Conservation (phyloP, 1,140 invertebrate genomes). For the Anastatus disparis region DNA sequence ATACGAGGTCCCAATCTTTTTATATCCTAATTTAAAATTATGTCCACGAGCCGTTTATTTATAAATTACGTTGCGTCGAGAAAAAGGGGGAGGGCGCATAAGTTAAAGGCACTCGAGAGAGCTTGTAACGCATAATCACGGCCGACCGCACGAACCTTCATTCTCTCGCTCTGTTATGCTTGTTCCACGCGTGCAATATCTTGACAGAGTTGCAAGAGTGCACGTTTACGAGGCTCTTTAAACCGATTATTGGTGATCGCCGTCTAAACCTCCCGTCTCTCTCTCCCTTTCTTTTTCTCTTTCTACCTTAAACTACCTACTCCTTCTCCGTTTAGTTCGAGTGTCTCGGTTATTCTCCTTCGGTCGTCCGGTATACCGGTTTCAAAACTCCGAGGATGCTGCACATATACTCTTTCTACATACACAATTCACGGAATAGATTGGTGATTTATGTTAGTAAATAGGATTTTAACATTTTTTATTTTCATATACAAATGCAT, state of each 20-base stretch:
- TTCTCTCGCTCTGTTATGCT: neutral
- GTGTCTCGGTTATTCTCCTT: too few species aligned
- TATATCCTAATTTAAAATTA: slow-evolving; percentile 26
- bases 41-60: slow-evolving; percentile 33
- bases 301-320: neutral
- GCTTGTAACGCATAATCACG: slow-evolving; percentile 11
- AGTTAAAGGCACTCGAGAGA: too few species aligned
- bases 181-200: neutral
- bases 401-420: too few species aligned
- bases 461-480: too few species aligned
- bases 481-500: too few species aligned
- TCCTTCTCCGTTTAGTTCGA: too few species aligned
- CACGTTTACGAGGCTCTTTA: slow-evolving; percentile 43
- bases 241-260: slow-evolving; percentile 45
- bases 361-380: too few species aligned
- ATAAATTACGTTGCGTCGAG: slow-evolving; percentile 26
- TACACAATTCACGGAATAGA: too few species aligned
- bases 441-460: too few species aligned
- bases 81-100: too few species aligned
- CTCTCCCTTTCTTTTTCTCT: neutral
- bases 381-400: too few species aligned
- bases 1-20: slow-evolving; percentile 1
- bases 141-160: slow-evolving; percentile 11
- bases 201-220: slow-evolving; percentile 36
- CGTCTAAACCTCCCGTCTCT: neutral